These are phyloP conservation scores for Microchirus variegatus DNA, from an alignment of 2,797 vertebrate species.

Conservation along the genomic window DNA sequence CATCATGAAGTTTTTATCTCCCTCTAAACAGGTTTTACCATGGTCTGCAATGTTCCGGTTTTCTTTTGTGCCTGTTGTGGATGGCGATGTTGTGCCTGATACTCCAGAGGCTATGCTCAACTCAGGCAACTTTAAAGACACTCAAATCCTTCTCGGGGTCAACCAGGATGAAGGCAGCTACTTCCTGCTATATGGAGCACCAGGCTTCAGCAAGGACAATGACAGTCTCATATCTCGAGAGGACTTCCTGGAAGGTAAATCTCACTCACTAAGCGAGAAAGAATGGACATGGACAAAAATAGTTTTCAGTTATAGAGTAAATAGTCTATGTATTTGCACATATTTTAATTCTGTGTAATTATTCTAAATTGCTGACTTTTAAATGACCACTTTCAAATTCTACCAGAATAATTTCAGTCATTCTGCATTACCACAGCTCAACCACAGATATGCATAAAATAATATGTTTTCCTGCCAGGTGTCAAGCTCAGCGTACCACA, in stretches of 20 bases:
- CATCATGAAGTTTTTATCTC: conserved; percentile 1
- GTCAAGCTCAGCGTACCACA: conserved; percentile 90
- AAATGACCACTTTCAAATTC: not conserved
- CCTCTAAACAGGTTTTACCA: conserved; percentile 76
- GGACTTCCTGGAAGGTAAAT: conserved; percentile 86
- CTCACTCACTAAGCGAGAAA: not conserved
- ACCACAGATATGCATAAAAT: not conserved
- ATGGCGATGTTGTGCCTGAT: conserved; percentile 89
- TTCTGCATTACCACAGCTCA: not conserved
- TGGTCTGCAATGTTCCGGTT: conserved; percentile 90
- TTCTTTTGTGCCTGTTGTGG: conserved; percentile 91
- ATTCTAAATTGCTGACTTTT: too few species aligned
- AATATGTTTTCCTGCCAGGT: conserved; percentile 54
- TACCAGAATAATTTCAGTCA: too few species aligned
- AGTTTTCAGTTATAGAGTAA: too few species aligned
- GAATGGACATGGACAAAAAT: too few species aligned
- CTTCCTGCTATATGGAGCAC: conserved; percentile 91
- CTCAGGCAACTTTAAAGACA: conserved; percentile 86
- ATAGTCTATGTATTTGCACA: not conserved
- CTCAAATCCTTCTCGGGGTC: conserved; percentile 89
- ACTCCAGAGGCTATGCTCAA: conserved; percentile 86
- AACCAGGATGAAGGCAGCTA: conserved; percentile 93
- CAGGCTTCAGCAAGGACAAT: conserved; percentile 94
- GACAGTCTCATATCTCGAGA: conserved; percentile 92
- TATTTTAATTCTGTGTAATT: too few species aligned